phyloP scores from a whole-genome alignment of 2,888 invertebrate species.

The Stratiomys singularior region DNA sequence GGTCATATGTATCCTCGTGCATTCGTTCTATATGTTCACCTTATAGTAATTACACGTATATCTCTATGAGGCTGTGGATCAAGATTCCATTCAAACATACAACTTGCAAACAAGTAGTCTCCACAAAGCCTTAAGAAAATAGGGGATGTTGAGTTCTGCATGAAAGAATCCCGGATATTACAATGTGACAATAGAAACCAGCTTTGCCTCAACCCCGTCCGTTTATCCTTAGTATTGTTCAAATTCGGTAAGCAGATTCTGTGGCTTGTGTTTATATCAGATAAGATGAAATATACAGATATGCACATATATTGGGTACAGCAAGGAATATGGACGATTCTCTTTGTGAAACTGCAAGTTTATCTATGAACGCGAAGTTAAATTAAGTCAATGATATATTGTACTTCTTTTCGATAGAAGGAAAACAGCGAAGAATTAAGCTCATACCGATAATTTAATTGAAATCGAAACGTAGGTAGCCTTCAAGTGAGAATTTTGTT shows the following conservation, averaged over 20 bases:
- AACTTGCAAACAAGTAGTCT: conserved; percentile 21
- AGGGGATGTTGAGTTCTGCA: conserved; percentile 38
- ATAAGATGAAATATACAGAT: background rate
- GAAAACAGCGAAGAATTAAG: no score
- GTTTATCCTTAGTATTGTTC: conserved; percentile 19
- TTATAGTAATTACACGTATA: background rate
- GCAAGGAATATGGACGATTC: no score
- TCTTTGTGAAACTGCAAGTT: no score
- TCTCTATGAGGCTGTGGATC: background rate
- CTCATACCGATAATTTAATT: no score
- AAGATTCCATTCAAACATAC: conserved; percentile 14
- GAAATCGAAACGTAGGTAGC: no score
- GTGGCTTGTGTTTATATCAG: conserved; percentile 24
- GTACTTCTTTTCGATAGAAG: no score
- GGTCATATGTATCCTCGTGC: background rate
- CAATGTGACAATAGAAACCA: conserved; percentile 37
- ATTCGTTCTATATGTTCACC: background rate
- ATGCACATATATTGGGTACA: no score
- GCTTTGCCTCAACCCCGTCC: background rate
- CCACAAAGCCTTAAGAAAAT: conserved; percentile 26
- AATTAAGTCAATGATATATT: no score
- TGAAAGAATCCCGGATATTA: conserved; percentile 41
- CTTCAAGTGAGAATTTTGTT: no score
- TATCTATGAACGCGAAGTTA: no score
- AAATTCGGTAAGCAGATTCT: conserved; percentile 36